Conservation (phyloP, 2,888 invertebrate genomes). For the Erebia epiphron region DNA sequence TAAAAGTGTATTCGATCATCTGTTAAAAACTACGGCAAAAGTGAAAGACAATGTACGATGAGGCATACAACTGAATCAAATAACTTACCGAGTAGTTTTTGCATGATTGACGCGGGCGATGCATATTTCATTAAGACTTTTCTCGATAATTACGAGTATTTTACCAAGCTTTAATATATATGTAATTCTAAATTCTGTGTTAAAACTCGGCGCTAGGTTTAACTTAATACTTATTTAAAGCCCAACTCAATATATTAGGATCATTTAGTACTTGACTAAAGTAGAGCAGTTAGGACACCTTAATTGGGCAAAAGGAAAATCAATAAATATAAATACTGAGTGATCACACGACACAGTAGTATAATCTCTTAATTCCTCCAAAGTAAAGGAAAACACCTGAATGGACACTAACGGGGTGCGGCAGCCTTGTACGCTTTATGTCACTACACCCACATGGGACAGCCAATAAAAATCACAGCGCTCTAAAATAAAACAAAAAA, state of each 20-base stretch:
- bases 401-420: constrained; percentile 29
- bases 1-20: constrained; percentile 33
- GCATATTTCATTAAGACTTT: constrained; percentile 11
- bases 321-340: too few relatives aligned
- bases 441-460: constrained; percentile 20
- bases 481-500: constrained; percentile 7
- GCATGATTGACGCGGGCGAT: constrained; percentile 14
- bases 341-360: not conserved
- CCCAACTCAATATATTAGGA: not conserved
- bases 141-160: not conserved
- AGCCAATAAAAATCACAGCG: constrained; percentile 21
- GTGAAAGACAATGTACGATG: constrained; percentile 25
- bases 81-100: constrained; percentile 10
- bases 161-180: not conserved
- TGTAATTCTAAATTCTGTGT: not conserved
- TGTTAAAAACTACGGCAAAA: constrained; percentile 24
- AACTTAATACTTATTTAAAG: not conserved
- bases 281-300: too few relatives aligned
- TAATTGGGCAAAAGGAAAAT: too few relatives aligned
- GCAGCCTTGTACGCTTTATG: constrained; percentile 15
- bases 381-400: constrained; percentile 21
- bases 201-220: not conserved
- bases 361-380: constrained; percentile 9
- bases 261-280: too few relatives aligned
- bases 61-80: constrained; percentile 20